These are phyloP conservation scores for Phoenicopterus ruber DNA, from an alignment of 2,113 vertebrate species.

Conservation along the genomic window DNA sequence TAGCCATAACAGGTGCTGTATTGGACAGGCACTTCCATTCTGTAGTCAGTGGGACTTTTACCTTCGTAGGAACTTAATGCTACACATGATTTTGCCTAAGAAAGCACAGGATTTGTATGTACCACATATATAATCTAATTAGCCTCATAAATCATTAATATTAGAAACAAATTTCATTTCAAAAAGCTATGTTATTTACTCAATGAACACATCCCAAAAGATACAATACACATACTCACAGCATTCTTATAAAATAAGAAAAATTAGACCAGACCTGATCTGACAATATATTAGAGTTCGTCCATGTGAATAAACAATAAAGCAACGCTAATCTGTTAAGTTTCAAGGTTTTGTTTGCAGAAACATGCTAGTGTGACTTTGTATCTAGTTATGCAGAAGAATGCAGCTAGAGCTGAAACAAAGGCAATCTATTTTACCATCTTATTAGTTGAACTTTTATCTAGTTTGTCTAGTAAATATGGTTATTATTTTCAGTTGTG, in stretches of 20 bases:
- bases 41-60: neutral
- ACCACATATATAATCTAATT: neutral
- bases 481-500: neutral
- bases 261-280: neutral
- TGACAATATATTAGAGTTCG: neutral
- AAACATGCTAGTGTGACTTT: neutral
- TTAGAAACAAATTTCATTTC: neutral
- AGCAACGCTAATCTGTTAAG: neutral
- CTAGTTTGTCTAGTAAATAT: neutral
- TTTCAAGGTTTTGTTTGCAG: neutral
- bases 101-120: neutral
- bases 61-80: accelerated
- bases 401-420: neutral
- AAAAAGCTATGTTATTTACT: neutral
- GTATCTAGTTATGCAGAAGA: neutral
- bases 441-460: neutral
- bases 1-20: neutral
- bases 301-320: neutral
- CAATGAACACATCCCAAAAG: neutral
- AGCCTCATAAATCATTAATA: neutral
- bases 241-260: neutral
- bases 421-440: neutral
- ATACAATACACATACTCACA: neutral
- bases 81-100: neutral
- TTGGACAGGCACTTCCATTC: neutral